These are phyloP conservation scores for Tenthredo distinguenda DNA, from an alignment of 2,888 invertebrate species.

Conservation along the genomic window DNA sequence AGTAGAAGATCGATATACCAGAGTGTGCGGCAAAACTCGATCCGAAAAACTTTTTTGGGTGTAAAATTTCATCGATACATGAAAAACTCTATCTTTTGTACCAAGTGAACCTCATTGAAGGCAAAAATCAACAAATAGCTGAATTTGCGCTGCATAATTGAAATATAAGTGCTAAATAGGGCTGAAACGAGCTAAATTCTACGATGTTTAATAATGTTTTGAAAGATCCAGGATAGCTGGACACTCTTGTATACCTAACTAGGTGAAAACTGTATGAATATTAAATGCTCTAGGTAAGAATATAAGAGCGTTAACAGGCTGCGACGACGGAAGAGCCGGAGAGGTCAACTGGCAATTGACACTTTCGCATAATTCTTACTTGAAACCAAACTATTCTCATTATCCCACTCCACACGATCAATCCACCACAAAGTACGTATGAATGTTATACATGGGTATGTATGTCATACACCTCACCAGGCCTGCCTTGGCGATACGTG, in stretches of 20 bases:
- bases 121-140: not conserved
- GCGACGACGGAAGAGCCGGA: not conserved
- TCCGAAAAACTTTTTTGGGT: not conserved
- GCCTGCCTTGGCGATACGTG: conserved; percentile 74
- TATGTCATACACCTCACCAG: conserved; percentile 66
- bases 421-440: conserved; percentile 4
- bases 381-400: conserved; percentile 58
- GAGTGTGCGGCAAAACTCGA: not conserved
- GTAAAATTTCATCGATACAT: not conserved
- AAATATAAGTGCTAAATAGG: not conserved
- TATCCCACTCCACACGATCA: conserved; percentile 58
- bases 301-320: conserved; percentile 25
- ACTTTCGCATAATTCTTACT: conserved; percentile 65
- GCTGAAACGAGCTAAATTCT: not conserved
- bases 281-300: conserved; percentile 28
- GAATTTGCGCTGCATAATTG: not conserved
- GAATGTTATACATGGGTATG: not conserved
- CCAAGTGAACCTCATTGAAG: not conserved
- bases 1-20: not conserved
- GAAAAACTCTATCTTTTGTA: not conserved
- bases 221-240: not conserved
- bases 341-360: conserved; percentile 62
- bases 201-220: not conserved
- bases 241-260: conserved; percentile 6
- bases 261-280: conserved; percentile 20